Evolutionary conservation across 2,888 invertebrate species (phyloP).

Genomic region (Stenolophus ochropezus): DNA sequence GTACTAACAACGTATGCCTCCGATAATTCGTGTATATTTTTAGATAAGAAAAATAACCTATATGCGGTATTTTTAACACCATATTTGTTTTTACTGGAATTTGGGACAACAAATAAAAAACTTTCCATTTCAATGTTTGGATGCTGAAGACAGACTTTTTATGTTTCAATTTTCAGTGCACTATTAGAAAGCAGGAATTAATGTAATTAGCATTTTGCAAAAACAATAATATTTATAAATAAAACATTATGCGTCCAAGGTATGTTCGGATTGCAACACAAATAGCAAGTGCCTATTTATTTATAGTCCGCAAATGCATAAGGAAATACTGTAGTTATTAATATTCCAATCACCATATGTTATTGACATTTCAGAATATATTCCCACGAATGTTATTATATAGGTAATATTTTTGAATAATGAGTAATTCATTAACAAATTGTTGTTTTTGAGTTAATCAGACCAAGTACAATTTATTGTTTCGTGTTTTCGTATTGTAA

Average conservation of each 20-base stretch:
- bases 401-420: too few species aligned
- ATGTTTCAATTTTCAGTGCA: too few species aligned
- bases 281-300: neutral
- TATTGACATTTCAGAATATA: too few species aligned
- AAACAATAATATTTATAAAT: neutral
- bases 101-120: too few species aligned
- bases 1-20: neutral
- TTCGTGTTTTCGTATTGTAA: neutral
- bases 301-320: neutral
- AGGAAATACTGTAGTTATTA: neutral
- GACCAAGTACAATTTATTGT: neutral
- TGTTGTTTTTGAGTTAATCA: neutral
- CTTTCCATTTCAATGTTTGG: too few species aligned
- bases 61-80: conserved; percentile 3
- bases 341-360: neutral
- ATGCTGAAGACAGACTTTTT: too few species aligned
- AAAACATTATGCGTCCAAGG: neutral
- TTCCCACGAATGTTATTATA: too few species aligned
- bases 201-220: too few species aligned
- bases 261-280: neutral
- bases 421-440: neutral
- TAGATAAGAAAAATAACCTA: neutral
- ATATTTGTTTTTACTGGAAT: conserved; percentile 14
- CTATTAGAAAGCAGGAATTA: too few species aligned
- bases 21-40: neutral